phyloP scores from a whole-genome alignment of 2,113 vertebrate species.

The Sakesphorus luctuosus region DNA sequence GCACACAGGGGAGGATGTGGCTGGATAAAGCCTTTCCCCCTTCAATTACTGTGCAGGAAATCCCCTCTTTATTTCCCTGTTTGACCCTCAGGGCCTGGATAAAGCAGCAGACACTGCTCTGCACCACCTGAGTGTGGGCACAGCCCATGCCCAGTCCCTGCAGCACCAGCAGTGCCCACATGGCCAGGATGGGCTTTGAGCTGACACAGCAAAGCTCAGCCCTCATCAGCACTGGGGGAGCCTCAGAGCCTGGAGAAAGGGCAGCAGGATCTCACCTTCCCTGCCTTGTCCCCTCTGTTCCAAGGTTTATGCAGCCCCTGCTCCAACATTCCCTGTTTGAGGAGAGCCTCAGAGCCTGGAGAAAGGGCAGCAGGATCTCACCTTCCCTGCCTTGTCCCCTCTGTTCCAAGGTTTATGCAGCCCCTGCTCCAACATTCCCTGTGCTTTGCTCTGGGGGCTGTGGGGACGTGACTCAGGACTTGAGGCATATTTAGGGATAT shows the following conservation, averaged over 20 bases:
- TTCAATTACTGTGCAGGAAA: not conserved
- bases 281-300: not conserved
- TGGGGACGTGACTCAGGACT: not conserved
- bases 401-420: not conserved
- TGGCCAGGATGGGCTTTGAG: not conserved
- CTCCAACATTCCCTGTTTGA: not conserved
- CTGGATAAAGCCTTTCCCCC: not conserved
- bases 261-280: not conserved
- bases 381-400: not conserved
- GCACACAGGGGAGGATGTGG: accelerated
- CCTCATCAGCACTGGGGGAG: not conserved
- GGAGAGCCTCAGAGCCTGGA: too few relatives aligned
- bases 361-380: too few relatives aligned
- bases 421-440: not conserved
- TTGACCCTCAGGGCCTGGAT: not conserved
- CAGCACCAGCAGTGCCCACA: not conserved
- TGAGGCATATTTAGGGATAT: not conserved
- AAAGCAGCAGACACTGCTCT: not conserved
- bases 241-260: not conserved
- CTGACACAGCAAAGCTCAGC: not conserved
- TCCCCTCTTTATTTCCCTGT: not conserved
- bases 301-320: not conserved
- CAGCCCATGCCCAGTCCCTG: not conserved
- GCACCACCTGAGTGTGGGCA: not conserved
- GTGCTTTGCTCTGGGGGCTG: not conserved